Evolutionary conservation across 2,888 invertebrate genomes (phyloP), one percentile per base, ranked within the genome.

Genomic region (Agriopis marginaria): DNA sequence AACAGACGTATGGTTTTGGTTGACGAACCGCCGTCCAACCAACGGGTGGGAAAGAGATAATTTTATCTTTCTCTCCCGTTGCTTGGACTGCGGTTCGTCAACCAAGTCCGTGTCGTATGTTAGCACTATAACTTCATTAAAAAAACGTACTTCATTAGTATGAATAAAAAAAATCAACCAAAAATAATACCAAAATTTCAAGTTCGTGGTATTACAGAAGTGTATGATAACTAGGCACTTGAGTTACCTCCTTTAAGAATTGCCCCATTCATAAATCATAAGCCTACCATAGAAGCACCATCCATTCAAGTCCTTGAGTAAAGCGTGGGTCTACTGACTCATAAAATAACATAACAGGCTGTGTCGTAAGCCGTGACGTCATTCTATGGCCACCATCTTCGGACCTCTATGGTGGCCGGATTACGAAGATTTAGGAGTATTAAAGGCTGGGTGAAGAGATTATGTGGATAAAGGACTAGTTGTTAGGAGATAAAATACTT

Each of bases 341-440:
- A 42, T 14, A 42, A 55, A n/a, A n/a, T 51, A n/a, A 14, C 8
- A 8, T 14, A 14, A 14, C 7, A n/a, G 54, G 39, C 54, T 47
- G 11, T 68, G 58, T 23, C 68, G 68, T 54, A 59, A 67, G 10
- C 3, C 11, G 39, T 68, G 68, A 58, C 68, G 68, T 53, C 68
- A 68, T 32, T 1, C 7, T 8, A 45, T 14, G 55, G 6, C 68
- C 68, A 63, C 68, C 63, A 53, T 51, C 7, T 32, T 32, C 14
- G 3, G 10, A 58, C 17, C 51, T 63, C 47, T 61, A 11, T 47
- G 68, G 68, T 47, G 68, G 68, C 8, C 58, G 63, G 63, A 59
- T 68, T 63, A 63, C 11, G 32, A n/a, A 54, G 59, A 14, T 58
- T 63, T 51, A 56, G 6, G 14, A 39, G 50, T 12, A 23, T 58